Percentiles rank a stretch among this genome's conserved stretches.
Evolutionary conservation across 2,888 invertebrate genomes (phyloP).

Genomic region (Ectobius pallidus): DNA sequence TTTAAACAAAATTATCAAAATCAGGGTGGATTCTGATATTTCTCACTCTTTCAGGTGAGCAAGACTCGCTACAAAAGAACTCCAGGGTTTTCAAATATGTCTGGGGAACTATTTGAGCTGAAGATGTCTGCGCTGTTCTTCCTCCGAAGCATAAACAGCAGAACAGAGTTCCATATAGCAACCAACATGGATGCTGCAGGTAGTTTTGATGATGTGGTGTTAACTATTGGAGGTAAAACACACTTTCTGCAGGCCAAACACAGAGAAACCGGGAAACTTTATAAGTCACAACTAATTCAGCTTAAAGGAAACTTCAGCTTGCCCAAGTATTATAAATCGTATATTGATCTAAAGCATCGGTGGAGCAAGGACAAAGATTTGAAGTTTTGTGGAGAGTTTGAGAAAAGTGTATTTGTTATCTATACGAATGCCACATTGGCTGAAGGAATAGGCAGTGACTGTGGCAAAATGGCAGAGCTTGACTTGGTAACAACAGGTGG

Average conservation of each 20-base stretch:
- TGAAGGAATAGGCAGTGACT: not conserved
- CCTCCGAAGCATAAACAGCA: not conserved
- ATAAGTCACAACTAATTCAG: not conserved
- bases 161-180: not conserved
- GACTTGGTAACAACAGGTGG: not conserved
- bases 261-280: not conserved
- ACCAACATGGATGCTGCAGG: conserved; percentile 1
- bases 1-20: no score
- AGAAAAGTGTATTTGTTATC: not conserved
- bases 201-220: conserved; percentile 1
- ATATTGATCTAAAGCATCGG: not conserved
- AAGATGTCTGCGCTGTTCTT: not conserved
- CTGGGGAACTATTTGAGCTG: not conserved
- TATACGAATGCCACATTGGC: not conserved
- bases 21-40: no score
- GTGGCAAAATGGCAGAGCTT: not conserved
- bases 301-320: conserved; percentile 1
- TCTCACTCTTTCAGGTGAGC: no score
- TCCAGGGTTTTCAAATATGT: not conserved
- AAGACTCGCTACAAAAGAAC: no score
- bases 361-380: not conserved
- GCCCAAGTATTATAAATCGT: not conserved
- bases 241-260: not conserved
- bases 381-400: not conserved
- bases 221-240: not conserved